A percentile compares a stretch with the other conserved stretches of the same genome.
phyloP scores from a whole-genome alignment of 1,140 invertebrate species.

The Bombus pyrosoma region DNA sequence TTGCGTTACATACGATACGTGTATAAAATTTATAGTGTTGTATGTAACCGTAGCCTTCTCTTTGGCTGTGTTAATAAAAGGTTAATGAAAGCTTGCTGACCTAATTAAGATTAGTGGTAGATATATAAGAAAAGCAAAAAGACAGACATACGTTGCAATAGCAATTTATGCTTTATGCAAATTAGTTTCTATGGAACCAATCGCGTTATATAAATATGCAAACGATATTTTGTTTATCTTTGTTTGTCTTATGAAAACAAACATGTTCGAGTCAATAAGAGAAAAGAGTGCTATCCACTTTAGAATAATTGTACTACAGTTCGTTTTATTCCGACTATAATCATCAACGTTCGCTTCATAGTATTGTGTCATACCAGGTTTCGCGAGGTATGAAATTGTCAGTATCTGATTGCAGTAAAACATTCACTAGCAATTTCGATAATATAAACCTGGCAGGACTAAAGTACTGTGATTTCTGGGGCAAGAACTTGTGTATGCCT shows the following conservation, averaged over 20 bases:
- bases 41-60: no score
- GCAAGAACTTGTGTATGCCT: constrained; percentile 62
- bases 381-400: constrained; percentile 33
- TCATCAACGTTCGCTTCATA: background rate
- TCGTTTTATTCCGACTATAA: background rate
- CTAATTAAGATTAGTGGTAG: background rate
- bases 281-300: background rate
- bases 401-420: constrained; percentile 51
- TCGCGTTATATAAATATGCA: no score
- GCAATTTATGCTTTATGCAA: no score
- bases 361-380: constrained; percentile 10
- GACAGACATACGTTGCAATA: no score
- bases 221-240: no score
- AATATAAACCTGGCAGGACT: constrained; percentile 58
- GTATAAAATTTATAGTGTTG: no score
- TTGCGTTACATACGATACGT: no score
- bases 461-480: constrained; percentile 66
- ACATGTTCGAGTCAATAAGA: background rate
- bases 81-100: background rate
- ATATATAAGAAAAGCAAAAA: background rate
- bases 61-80: no score
- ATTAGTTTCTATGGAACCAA: no score
- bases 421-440: constrained; percentile 66
- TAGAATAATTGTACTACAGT: no score
- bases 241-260: background rate